Evolutionary conservation across 1,140 invertebrate genomes (phyloP), one percentile per base, ranked within the genome.

Genomic region (Macrobrachium nipponense): DNA sequence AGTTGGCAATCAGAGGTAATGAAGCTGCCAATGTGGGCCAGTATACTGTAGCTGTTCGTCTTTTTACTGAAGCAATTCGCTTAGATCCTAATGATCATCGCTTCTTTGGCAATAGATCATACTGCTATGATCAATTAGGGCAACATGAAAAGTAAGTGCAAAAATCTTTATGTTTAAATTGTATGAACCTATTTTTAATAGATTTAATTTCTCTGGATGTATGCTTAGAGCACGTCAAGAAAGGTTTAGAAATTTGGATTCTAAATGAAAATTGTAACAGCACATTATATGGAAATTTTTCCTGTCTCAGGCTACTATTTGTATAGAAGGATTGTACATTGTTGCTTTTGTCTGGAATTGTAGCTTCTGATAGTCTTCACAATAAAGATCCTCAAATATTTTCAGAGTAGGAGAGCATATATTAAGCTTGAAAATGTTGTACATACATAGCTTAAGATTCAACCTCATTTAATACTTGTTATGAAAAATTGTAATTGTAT

Each of bases 41-140:
- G 64, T 88, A 87, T 81, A 64, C 80, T 27, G 80, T 75, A 20
- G 89, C 89, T 18, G 85, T 88, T 23, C 66, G 84, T 23, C 86
- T 88, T n/a, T 89, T 89, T 64, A 72, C 87, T 12, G 84, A 87
- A 62, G 89, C 89, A 23, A 87, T 88, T 44, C 59, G 68, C 23
- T 85, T 87, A 6, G 82, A 89, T 76, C 85, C 81, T 10, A 82
- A 51, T 73, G 89, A 89, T 62, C 83, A 87, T 20, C 75, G 89
- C 3, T 89, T 89, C 82, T 84, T 87, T 51, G 89, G 89, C 77
- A 89, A 89, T 81, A 72, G 89, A 15, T 87, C 89, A 27, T 88
- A 84, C 61, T 89, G 89, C 66, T 86, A 82, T 72, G 82, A 88
- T 61, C 85, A 88, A 66, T 76, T 89, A 36, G 60, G 76, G 18